Percentiles rank a stretch among this genome's conserved stretches.
Conservation (phyloP, 2,113 vertebrate species). For the Pseudorasbora parva region DNA sequence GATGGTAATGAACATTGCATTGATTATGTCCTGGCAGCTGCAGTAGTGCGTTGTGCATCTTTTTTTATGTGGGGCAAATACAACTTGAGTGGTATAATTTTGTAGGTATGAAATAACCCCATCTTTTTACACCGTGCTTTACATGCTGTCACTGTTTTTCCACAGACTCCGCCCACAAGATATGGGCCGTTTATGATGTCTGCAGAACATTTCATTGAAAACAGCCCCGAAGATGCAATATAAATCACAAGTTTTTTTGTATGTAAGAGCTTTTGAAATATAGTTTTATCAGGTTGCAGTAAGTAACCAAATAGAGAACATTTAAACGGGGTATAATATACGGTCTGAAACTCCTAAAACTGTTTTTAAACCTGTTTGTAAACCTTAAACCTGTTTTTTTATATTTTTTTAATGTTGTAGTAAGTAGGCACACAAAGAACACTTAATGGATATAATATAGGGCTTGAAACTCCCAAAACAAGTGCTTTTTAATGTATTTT, state of each 20-base stretch:
- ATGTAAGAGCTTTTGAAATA: too few species aligned
- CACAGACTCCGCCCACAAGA: neutral
- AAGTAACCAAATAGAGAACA: neutral
- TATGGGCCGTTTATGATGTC: conserved; percentile 12
- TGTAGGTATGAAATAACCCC: neutral
- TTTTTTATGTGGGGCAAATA: neutral
- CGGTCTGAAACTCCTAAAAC: neutral
- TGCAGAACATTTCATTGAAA: neutral
- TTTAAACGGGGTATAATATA: neutral
- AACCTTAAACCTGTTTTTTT: too few species aligned
- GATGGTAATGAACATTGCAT: neutral
- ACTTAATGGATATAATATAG: neutral
- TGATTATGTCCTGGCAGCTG: too few species aligned
- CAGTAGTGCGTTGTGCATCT: neutral
- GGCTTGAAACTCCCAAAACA: neutral
- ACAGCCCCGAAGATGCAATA: neutral
- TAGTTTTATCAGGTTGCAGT: neutral
- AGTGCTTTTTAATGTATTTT: too few species aligned
- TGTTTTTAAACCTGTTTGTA: too few species aligned
- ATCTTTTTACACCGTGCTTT: neutral
- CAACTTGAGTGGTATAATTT: neutral
- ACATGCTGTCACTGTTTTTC: neutral
- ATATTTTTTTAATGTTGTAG: neutral
- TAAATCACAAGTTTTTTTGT: neutral
- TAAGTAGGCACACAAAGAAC: neutral